Base-by-base conservation (phyloP, 2,888 invertebrate species). In the Hydraecia micacea region DNA sequence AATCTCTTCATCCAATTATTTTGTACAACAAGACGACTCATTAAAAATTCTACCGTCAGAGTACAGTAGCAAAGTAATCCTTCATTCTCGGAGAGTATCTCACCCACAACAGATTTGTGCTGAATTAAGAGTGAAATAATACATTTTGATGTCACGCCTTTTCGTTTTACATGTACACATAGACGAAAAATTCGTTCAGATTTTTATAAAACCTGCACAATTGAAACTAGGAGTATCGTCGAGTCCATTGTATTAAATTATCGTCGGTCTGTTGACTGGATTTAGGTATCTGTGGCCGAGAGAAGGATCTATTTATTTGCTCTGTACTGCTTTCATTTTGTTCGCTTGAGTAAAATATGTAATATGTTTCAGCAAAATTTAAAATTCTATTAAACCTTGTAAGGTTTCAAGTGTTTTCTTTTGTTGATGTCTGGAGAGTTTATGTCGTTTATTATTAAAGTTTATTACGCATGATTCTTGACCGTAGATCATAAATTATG, bases 41-140 rank as follows among this genome's bases (percentile, higher is more conserved):
- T 75, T 63, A 62, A 73, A 73, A 75, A 71, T 55, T 76, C 60
- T 52, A n/a, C 42, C 63, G 66, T 76, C 76, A 71, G 46, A 76
- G 60, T 67, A 69, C 66, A 70, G 77, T 69, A 81, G 77, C 73
- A 82, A 79, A 85, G 85, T 90, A 91, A 91, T 90, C 88, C 88
- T 89, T 90, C 82, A 89, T 85, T 87, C 77, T 87, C 81, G 77
- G 80, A 79, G 84, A 81, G 81, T 76, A 88, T 84, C 82, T 80
- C 80, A 83, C 81, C 72, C 82, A 52, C 78, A 79, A 73, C 86
- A 87, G 90, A 91, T 90, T 93, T 90, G 88, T 90, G 88, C 86
- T 83, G 88, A 91, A 92, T 92, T 90, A 88, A 78, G 87, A 90
- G 88, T 90, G 87, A 92, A 92, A 93, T 92, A 93, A 93, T 92